A percentile compares a stretch with the other conserved stretches of the same genome.
These are phyloP conservation scores for Trachemys scripta DNA, from an alignment of 2,113 vertebrate genomes.

Conservation along the genomic window DNA sequence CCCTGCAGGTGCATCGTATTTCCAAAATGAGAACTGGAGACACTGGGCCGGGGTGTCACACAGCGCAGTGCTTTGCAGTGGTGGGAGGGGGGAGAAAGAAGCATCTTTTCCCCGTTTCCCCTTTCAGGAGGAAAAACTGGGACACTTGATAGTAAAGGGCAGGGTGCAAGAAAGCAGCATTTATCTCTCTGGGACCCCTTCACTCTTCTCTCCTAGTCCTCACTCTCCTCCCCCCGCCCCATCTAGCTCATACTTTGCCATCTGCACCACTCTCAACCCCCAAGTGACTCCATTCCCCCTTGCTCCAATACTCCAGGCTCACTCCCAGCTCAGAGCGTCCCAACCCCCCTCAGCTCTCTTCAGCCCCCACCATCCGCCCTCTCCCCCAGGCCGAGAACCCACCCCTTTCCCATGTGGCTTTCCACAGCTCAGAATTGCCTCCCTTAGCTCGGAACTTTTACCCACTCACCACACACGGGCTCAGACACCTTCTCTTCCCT, in stretches of 20 bases:
- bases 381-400: neutral
- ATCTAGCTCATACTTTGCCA: neutral
- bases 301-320: neutral
- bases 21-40: fast-evolving
- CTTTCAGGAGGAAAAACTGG: fast-evolving
- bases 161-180: neutral
- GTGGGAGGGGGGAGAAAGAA: neutral
- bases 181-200: neutral
- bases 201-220: neutral
- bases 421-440: neutral
- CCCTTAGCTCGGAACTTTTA: neutral
- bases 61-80: neutral
- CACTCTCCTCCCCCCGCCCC: neutral
- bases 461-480: neutral
- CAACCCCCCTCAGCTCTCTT: neutral
- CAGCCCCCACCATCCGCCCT: neutral
- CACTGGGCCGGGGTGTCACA: neutral
- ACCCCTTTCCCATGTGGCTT: neutral
- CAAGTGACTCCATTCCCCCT: neutral
- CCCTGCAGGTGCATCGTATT: neutral
- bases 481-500: neutral
- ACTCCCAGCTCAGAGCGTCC: neutral
- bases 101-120: neutral
- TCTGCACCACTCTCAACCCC: neutral
- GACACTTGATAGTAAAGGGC: neutral